These are phyloP conservation scores for Parazoanthus atlanticus DNA, from an alignment of 92 coral and sea anemone genomes.

Conservation along the genomic window DNA sequence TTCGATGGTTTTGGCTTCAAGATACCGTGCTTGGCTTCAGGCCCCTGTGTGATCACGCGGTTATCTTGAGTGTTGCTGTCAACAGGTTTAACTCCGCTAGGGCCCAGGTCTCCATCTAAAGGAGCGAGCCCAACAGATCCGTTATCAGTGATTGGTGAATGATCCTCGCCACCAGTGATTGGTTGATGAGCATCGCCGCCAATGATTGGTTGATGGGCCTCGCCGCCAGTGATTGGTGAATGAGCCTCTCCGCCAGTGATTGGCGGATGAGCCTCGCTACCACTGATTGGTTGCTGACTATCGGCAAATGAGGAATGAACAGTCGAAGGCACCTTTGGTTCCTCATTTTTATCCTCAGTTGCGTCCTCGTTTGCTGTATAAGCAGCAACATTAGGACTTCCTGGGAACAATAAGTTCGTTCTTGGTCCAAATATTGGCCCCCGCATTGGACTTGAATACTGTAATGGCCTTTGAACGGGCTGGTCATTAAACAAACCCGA, in stretches of 20 bases:
- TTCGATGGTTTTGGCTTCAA: slow-evolving; percentile 1
- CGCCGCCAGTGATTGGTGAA: neutral
- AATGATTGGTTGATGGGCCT: neutral
- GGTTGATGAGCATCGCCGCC: neutral
- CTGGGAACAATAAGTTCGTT: neutral
- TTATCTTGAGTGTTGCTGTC: neutral
- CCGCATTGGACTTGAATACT: neutral
- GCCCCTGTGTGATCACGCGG: neutral
- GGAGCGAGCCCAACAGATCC: neutral
- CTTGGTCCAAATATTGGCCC: slow-evolving; percentile 24
- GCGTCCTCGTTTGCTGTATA: neutral
- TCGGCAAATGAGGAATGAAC: slow-evolving; percentile 3
- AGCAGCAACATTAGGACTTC: slow-evolving; percentile 33
- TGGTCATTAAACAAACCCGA: slow-evolving; percentile 24
- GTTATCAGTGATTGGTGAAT: slow-evolving; percentile 1
- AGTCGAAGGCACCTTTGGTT: neutral
- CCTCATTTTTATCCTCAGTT: neutral
- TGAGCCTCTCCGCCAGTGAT: neutral
- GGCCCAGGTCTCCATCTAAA: neutral
- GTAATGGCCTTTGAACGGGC: slow-evolving; percentile 24
- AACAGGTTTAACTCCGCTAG: neutral
- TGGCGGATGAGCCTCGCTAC: neutral
- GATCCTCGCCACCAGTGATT: neutral
- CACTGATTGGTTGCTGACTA: neutral
- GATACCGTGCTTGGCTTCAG: slow-evolving; percentile 12